phyloP scores from a whole-genome alignment of 1,140 invertebrate species.

The Hormaphis cornu region DNA sequence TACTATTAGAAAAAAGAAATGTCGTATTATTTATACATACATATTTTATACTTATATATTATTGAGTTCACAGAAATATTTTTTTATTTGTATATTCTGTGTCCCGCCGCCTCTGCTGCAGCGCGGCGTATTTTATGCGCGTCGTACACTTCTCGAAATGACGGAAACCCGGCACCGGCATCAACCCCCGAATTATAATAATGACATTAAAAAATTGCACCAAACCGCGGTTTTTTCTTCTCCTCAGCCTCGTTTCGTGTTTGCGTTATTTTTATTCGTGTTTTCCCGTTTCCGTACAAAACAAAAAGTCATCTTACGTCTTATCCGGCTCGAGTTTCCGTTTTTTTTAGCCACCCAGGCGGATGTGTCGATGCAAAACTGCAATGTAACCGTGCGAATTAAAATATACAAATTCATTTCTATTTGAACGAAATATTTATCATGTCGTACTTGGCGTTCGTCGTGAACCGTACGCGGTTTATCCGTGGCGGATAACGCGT shows the following conservation, averaged over 20 bases:
- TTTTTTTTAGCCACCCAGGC: not conserved
- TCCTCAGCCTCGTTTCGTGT: too few species aligned
- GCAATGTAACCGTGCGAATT: not conserved
- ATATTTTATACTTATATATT: not conserved
- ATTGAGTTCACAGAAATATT: too few species aligned
- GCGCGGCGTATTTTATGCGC: not conserved
- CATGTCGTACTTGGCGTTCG: too few species aligned
- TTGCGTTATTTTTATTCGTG: constrained; percentile 2
- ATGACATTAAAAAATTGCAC: constrained; percentile 13
- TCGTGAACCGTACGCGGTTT: too few species aligned
- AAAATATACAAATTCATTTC: not conserved
- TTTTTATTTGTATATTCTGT: constrained; percentile 13
- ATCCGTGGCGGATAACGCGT: too few species aligned
- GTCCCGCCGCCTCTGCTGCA: too few species aligned
- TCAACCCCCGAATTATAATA: constrained; percentile 21
- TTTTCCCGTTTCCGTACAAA: not conserved
- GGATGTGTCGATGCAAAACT: not conserved
- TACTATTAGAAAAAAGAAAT: constrained; percentile 12
- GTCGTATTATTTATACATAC: not conserved
- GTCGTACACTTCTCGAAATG: constrained; percentile 1
- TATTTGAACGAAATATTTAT: too few species aligned
- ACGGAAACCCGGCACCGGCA: constrained; percentile 21
- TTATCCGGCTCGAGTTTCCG: not conserved
- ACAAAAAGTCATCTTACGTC: not conserved
- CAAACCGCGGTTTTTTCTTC: not conserved